Evolutionary conservation across 2,797 vertebrate genomes (phyloP).

Genomic region (Loriculus beryllinus): DNA sequence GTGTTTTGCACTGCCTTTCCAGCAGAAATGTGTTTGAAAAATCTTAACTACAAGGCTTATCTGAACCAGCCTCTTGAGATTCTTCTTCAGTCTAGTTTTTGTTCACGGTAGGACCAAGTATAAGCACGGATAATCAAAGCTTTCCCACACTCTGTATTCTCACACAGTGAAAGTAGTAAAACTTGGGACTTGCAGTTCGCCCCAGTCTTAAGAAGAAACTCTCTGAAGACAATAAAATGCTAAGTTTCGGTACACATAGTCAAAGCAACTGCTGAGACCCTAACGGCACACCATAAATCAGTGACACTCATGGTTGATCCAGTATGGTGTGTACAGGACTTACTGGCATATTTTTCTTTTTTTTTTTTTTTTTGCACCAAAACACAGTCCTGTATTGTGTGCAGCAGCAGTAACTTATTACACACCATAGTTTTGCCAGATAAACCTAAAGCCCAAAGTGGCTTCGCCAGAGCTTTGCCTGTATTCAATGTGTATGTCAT

Average conservation of each 20-base stretch:
- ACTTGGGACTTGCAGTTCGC: not conserved
- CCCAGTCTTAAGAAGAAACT: not conserved
- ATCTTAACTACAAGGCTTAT: not conserved
- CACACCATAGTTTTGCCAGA: not conserved
- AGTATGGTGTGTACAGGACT: not conserved
- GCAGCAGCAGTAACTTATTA: not conserved
- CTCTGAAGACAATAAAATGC: not conserved
- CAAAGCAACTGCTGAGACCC: not conserved
- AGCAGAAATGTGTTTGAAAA: not conserved
- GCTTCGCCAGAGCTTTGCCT: not conserved
- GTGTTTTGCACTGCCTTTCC: not conserved
- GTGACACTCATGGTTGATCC: not conserved
- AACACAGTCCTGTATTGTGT: not conserved
- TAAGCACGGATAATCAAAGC: not conserved
- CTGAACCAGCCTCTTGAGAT: not conserved
- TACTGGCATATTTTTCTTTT: not conserved
- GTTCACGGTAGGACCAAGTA: not conserved
- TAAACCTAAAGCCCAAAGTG: not conserved
- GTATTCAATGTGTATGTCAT: not conserved
- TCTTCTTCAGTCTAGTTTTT: not conserved
- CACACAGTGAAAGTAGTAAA: not conserved
- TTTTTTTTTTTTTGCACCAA: not conserved
- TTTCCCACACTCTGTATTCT: not conserved
- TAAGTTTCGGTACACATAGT: not conserved
- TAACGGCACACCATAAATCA: not conserved